These are phyloP conservation scores for Scotopteryx bipunctaria DNA, from an alignment of 2,888 invertebrate species.

Conservation along the genomic window DNA sequence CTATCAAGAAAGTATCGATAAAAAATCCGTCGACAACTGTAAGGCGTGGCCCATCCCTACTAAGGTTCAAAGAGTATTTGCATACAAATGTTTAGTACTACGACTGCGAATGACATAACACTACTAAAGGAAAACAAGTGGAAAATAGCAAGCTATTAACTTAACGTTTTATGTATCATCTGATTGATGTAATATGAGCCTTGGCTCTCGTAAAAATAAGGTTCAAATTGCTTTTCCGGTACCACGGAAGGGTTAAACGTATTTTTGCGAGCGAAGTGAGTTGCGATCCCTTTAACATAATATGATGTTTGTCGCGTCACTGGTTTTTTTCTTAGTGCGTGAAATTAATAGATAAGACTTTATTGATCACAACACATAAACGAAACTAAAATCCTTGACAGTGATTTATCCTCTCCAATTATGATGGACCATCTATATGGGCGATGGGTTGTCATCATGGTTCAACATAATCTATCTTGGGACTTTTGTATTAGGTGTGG, in stretches of 20 bases:
- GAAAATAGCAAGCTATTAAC: constrained; percentile 48
- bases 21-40: constrained; percentile 1
- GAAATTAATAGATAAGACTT: too few relatives aligned
- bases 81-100: constrained; percentile 50
- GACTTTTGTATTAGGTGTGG: too few relatives aligned
- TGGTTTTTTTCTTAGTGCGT: too few relatives aligned
- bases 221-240: constrained; percentile 35
- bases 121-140: constrained; percentile 45
- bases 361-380: too few relatives aligned
- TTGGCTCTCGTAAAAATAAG: constrained; percentile 39
- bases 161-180: constrained; percentile 44
- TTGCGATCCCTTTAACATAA: background rate
- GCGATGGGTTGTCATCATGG: too few relatives aligned
- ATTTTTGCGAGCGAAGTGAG: constrained; percentile 9
- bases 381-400: too few relatives aligned
- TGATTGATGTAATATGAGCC: constrained; percentile 47
- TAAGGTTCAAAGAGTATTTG: constrained; percentile 37
- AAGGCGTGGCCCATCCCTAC: constrained; percentile 17
- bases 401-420: too few relatives aligned
- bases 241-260: constrained; percentile 14
- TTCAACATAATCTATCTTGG: too few relatives aligned
- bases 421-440: too few relatives aligned
- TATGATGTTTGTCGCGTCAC: background rate
- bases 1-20: constrained; percentile 11
- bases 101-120: constrained; percentile 49